A percentile compares a stretch with the other conserved stretches of the same genome.
These are phyloP conservation scores for Lytechinus variegatus DNA, from an alignment of 35 echinoderm and acorn worm genomes.

Conservation along the genomic window DNA sequence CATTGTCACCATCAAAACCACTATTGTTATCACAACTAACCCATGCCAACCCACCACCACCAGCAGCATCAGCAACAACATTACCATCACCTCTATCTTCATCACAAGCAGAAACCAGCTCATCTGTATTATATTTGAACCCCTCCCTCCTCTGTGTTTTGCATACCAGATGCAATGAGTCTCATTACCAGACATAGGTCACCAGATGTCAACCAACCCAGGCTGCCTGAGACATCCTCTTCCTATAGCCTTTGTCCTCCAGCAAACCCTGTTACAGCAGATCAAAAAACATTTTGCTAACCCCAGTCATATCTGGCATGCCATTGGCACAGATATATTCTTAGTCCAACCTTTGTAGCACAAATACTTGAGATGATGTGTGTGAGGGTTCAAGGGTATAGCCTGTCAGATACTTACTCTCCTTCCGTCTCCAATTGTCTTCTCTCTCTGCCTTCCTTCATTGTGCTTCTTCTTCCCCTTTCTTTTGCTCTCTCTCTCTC, in stretches of 20 bases:
- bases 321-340: constrained; percentile 14
- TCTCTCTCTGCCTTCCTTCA: not conserved
- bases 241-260: constrained; percentile 21
- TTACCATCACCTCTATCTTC: not conserved
- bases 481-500: not conserved
- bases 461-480: too few species aligned
- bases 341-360: constrained; percentile 12
- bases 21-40: not conserved
- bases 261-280: constrained; percentile 35
- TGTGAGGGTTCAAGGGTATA: constrained; percentile 1
- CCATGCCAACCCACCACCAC: too few species aligned
- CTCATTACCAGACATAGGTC: not conserved
- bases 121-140: not conserved
- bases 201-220: not conserved
- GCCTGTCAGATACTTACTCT: not conserved
- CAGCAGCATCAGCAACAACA: not conserved
- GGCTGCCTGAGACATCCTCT: not conserved
- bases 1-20: not conserved
- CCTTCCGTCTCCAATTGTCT: not conserved
- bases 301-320: constrained; percentile 24
- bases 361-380: not conserved
- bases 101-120: not conserved
- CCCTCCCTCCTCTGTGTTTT: not conserved
- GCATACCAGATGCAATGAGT: not conserved
- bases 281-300: constrained; percentile 33